phyloP scores from a whole-genome alignment of 2,797 vertebrate genomes.

The Kryptolebias ocellatus region DNA sequence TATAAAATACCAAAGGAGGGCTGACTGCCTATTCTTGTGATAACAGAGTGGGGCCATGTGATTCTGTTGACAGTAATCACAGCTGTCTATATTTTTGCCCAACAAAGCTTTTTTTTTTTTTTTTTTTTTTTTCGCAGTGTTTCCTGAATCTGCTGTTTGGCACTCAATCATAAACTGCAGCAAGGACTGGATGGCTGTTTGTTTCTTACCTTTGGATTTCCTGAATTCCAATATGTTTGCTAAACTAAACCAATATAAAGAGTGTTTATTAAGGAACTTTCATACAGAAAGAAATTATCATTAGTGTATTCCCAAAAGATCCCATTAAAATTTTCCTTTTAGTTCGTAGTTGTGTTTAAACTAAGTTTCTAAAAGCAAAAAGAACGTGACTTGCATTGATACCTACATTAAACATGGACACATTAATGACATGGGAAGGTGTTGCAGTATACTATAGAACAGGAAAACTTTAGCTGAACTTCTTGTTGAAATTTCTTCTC shows the following conservation, averaged over 20 bases:
- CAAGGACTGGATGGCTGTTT: too few species aligned
- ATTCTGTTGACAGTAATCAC: conserved; percentile 50
- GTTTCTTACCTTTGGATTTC: too few species aligned
- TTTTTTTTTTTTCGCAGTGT: neutral
- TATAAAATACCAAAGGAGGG: conserved; percentile 53
- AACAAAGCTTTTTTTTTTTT: conserved; percentile 2
- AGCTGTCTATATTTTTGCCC: conserved; percentile 14
- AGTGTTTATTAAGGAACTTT: neutral
- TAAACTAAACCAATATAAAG: neutral
- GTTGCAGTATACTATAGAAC: conserved; percentile 12
- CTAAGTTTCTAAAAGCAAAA: neutral
- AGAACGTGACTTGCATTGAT: neutral
- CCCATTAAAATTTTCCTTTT: neutral
- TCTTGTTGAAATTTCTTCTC: conserved; percentile 37
- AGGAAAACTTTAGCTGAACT: conserved; percentile 38
- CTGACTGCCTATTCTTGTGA: conserved; percentile 49
- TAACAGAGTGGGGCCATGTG: conserved; percentile 38
- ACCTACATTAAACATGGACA: neutral
- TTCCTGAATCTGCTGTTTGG: too few species aligned
- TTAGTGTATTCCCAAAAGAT: neutral
- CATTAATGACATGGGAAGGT: conserved; percentile 15
- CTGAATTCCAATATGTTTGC: neutral
- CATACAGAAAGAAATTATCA: neutral
- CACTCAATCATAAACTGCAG: neutral
- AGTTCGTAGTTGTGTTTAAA: neutral